phyloP scores from a whole-genome alignment of 2,113 vertebrate genomes.

The Colinus virginianus region DNA sequence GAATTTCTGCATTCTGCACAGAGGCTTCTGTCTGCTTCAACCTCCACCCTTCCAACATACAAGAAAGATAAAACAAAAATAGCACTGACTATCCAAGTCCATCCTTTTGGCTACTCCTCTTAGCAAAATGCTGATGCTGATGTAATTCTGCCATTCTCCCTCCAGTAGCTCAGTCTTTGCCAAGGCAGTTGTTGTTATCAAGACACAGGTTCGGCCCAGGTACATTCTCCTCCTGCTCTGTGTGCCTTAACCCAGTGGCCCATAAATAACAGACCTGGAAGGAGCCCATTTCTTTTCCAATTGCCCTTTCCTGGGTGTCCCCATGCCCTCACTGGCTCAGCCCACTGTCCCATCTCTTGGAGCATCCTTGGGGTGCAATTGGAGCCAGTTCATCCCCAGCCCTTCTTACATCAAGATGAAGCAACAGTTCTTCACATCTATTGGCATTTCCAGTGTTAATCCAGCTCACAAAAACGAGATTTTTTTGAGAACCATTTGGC shows the following conservation, averaged over 20 bases:
- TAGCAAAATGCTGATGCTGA: neutral
- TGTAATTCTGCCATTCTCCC: neutral
- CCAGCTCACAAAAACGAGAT: neutral
- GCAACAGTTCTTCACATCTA: neutral
- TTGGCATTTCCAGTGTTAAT: conserved; percentile 13
- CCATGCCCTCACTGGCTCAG: neutral
- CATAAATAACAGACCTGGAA: neutral
- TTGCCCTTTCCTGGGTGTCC: neutral
- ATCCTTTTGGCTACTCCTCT: neutral
- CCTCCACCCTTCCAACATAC: neutral
- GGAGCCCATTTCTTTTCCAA: neutral
- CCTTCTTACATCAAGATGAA: neutral
- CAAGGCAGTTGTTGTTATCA: neutral
- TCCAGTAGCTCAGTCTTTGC: neutral
- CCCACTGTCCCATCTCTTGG: neutral
- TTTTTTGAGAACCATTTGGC: neutral
- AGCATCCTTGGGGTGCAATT: neutral
- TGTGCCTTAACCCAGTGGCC: neutral
- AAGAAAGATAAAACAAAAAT: neutral
- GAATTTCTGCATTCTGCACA: neutral
- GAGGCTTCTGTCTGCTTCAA: neutral
- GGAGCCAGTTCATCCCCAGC: neutral
- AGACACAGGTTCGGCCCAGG: neutral
- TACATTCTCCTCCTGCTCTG: neutral
- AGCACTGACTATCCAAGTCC: neutral